These are phyloP conservation scores for Planococcus citri DNA, from an alignment of 1,140 invertebrate species.

Conservation along the genomic window DNA sequence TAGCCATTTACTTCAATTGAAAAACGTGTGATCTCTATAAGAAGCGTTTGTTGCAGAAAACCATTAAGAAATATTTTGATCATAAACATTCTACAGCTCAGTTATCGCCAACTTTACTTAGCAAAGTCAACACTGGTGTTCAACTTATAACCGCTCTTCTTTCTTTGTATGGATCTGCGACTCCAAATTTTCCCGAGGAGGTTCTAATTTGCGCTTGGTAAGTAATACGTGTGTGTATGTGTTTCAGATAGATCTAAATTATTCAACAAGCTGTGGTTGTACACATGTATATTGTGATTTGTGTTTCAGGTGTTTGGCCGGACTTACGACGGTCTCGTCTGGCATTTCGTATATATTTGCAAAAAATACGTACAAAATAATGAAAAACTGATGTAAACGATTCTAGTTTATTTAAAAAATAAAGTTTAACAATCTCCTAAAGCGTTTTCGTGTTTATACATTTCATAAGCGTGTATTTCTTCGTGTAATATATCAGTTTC, in stretches of 20 bases:
- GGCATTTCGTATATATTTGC: neutral
- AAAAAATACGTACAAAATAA: neutral
- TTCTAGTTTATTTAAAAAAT: neutral
- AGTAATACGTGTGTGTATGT: neutral
- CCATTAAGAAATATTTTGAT: slow-evolving; percentile 79
- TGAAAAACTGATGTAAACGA: neutral
- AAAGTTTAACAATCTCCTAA: neutral
- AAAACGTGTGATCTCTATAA: neutral
- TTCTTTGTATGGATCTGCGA: neutral
- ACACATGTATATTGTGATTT: neutral
- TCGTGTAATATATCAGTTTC: slow-evolving; percentile 58
- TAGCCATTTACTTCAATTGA: neutral
- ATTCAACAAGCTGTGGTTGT: no score
- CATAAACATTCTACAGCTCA: slow-evolving; percentile 79
- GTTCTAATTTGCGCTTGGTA: neutral
- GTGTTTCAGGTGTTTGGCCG: neutral
- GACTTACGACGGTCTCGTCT: neutral
- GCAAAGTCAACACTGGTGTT: slow-evolving; percentile 86
- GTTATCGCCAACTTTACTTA: slow-evolving; percentile 75
- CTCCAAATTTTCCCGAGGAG: neutral
- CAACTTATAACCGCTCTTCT: slow-evolving; percentile 46
- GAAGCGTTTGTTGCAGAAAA: slow-evolving; percentile 47
- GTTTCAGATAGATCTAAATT: no score
- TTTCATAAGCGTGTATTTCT: slow-evolving; percentile 85
- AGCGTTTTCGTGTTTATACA: slow-evolving; percentile 41